Evolutionary conservation across 1,140 invertebrate genomes (phyloP).

Genomic region (Drosophila subpulchrella): DNA sequence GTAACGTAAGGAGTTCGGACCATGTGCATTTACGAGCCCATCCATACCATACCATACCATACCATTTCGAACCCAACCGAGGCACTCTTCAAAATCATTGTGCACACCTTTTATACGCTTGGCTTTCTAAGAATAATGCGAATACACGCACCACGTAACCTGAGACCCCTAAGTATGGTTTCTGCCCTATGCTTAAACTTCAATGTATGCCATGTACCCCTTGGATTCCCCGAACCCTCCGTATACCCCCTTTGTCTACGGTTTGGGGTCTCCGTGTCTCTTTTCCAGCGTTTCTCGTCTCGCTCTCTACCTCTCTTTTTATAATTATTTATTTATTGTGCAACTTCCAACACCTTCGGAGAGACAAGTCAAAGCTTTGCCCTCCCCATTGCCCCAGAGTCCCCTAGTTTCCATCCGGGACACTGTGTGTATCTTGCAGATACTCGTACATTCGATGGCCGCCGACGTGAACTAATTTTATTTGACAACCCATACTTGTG

Average conservation of each 20-base stretch:
- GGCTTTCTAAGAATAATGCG: conserved; percentile 80
- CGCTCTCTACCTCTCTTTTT: conserved; percentile 47
- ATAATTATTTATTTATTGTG: conserved; percentile 85
- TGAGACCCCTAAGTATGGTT: conserved; percentile 79
- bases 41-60: conserved; percentile 1
- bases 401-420: neutral
- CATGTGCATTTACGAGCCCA: conserved; percentile 18
- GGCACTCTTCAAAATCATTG: conserved; percentile 73
- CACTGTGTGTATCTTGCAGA: conserved; percentile 44
- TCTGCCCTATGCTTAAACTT: conserved; percentile 82
- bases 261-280: conserved; percentile 13
- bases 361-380: conserved; percentile 80
- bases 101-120: conserved; percentile 81
- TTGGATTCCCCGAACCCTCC: neutral
- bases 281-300: conserved; percentile 18
- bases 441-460: conserved; percentile 54
- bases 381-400: conserved; percentile 3
- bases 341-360: conserved; percentile 84
- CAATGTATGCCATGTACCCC: conserved; percentile 72
- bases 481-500: conserved; percentile 84
- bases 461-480: conserved; percentile 83
- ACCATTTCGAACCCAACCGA: conserved; percentile 5
- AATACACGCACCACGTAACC: conserved; percentile 79
- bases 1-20: conserved; percentile 24
- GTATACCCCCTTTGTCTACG: neutral